Evolutionary conservation across 2,888 invertebrate species (phyloP), one percentile per base, ranked within the genome.

Genomic region (Drosophila macrospina): DNA sequence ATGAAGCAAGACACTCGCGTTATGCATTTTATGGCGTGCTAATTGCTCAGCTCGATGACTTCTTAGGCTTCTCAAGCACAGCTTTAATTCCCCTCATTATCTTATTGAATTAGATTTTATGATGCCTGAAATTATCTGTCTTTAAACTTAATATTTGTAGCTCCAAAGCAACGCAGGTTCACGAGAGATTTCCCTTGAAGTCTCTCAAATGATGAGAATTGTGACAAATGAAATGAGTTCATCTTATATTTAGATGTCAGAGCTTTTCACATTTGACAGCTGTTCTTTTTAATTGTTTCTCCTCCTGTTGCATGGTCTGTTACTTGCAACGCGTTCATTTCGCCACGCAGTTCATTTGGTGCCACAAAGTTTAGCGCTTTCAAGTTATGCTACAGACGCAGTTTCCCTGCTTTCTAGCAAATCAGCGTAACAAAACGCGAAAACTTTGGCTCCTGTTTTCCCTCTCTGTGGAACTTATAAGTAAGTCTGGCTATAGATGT

Each of bases 1-100:
- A 28, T 16, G 32, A 52, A n/a, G 16, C 51, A 30, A 16, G 20
- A 1, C 26, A 54, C 65, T 60, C 42, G 60, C 52, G 67, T 50
- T 61, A 52, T 65, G 60, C 69, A 41, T 54, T 83, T 83, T 64
- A 83, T 76, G 75, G 78, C 59, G 80, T 83, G 83, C 55, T 83
- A 83, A 83, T 83, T 83, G 80, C 60, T 54, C 37, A 16, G 59
- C 36, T 62, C 69, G 32, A 61, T 68, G 47, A 39, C 41, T 39
- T 63, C 59, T 72, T 51, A 20, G 56, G 48, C 68, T 44, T 64
- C 56, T 50, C 56, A 48, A 48, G 34, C 34, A 37, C 32, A 5
- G 47, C 52, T 8, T 20, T 51, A 5, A 15, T 28, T 2, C 8
- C 2, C 6, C 28, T 28, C 8, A 2, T 7, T 7, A 28, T 8